phyloP scores from a whole-genome alignment of 2,888 invertebrate species.

The Drosophila koepferae region DNA sequence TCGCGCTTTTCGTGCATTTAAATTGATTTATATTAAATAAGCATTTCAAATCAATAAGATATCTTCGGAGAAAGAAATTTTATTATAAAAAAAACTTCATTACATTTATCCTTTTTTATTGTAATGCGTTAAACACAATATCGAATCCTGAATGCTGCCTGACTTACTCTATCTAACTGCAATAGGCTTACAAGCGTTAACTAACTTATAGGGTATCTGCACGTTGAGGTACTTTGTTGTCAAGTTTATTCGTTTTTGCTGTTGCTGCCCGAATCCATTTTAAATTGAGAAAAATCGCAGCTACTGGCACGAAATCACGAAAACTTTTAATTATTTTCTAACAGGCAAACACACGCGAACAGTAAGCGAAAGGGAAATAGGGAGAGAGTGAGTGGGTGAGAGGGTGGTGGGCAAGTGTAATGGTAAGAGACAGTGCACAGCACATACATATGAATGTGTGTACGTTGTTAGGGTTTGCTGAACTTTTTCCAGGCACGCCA shows the following conservation, averaged over 20 bases:
- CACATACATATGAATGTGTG: not conserved
- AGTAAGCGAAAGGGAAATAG: not conserved
- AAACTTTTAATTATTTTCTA: constrained; percentile 79
- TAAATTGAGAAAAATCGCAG: constrained; percentile 78
- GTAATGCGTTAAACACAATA: too few species aligned
- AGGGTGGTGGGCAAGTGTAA: not conserved
- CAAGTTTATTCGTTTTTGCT: constrained; percentile 23
- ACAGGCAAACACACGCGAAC: constrained; percentile 72
- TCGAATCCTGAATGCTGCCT: too few species aligned
- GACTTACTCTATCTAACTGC: too few species aligned
- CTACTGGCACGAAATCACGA: constrained; percentile 77
- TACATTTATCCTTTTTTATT: too few species aligned
- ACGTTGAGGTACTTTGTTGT: not conserved
- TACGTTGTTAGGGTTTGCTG: constrained; percentile 51
- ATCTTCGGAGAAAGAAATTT: too few species aligned
- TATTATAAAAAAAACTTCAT: too few species aligned
- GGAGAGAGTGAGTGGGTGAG: not conserved
- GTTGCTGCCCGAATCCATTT: constrained; percentile 69
- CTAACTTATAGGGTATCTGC: not conserved
- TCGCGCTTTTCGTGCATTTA: too few species aligned
- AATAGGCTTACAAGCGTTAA: not conserved
- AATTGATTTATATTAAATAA: too few species aligned
- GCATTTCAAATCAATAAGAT: too few species aligned
- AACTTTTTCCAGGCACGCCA: constrained; percentile 61
- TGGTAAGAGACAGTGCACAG: constrained; percentile 27